Conservation (phyloP, 2,888 invertebrate species). For the Cyaniris semiargus region DNA sequence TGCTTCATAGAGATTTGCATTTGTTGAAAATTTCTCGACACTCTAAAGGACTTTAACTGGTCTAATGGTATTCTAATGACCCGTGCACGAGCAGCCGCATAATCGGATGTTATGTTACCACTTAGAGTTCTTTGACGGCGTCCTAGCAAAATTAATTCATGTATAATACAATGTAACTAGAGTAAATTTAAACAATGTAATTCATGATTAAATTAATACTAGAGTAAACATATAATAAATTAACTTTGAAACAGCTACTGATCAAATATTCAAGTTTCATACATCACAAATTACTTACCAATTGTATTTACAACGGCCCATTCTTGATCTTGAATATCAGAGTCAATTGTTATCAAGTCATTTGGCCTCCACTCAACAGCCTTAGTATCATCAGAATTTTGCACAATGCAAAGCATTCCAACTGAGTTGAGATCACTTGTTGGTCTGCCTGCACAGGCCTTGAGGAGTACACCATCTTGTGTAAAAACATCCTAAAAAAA, state of each 20-base stretch:
- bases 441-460: constrained; percentile 82
- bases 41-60: constrained; percentile 67
- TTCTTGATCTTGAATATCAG: constrained; percentile 89
- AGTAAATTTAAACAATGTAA: not conserved
- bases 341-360: constrained; percentile 87
- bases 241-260: not conserved
- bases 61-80: constrained; percentile 66
- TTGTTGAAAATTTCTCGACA: constrained; percentile 68
- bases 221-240: constrained; percentile 9
- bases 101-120: constrained; percentile 75
- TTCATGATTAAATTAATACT: not conserved
- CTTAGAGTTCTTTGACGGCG: constrained; percentile 82
- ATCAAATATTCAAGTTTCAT: not conserved
- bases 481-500: constrained; percentile 83
- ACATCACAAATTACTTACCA: constrained; percentile 51
- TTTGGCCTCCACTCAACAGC: constrained; percentile 92
- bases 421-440: constrained; percentile 83
- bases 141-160: constrained; percentile 53
- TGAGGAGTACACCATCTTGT: constrained; percentile 89
- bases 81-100: constrained; percentile 66
- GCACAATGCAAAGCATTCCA: constrained; percentile 85
- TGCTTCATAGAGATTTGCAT: constrained; percentile 71
- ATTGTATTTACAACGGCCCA: constrained; percentile 92
- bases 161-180: not conserved
- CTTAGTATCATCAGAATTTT: constrained; percentile 81